These are phyloP conservation scores for Tenrec ecaudatus DNA, from an alignment of 2,113 vertebrate species.

Conservation along the genomic window DNA sequence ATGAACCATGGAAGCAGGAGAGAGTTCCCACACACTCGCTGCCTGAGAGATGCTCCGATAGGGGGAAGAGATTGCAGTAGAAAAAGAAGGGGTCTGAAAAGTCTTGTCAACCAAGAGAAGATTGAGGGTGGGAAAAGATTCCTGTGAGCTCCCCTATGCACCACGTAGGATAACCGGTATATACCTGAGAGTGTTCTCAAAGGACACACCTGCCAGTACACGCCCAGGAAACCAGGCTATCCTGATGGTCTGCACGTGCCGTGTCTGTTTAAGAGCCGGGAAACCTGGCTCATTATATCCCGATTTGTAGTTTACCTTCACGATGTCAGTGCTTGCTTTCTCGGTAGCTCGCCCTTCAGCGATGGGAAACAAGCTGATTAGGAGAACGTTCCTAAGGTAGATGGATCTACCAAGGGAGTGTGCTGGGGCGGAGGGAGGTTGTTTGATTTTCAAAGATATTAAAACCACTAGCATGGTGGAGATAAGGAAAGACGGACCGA, in stretches of 20 bases:
- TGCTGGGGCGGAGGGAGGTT: not conserved
- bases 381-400: not conserved
- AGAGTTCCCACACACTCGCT: not conserved
- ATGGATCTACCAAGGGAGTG: not conserved
- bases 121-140: not conserved
- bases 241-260: rapidly evolving
- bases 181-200: not conserved
- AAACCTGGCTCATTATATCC: not conserved
- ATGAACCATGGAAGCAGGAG: not conserved
- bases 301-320: not conserved
- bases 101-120: not conserved
- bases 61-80: not conserved
- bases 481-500: not conserved
- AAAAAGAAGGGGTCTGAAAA: not conserved
- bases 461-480: not conserved
- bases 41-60: not conserved
- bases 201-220: not conserved
- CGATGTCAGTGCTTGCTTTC: constrained; percentile 2
- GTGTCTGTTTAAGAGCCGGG: not conserved
- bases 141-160: not conserved
- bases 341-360: not conserved
- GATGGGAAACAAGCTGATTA: not conserved
- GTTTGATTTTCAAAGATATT: not conserved
- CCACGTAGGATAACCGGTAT: not conserved
- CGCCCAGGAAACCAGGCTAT: not conserved